phyloP scores from a whole-genome alignment of 1,140 invertebrate species.

The Oryzaephilus surinamensis region DNA sequence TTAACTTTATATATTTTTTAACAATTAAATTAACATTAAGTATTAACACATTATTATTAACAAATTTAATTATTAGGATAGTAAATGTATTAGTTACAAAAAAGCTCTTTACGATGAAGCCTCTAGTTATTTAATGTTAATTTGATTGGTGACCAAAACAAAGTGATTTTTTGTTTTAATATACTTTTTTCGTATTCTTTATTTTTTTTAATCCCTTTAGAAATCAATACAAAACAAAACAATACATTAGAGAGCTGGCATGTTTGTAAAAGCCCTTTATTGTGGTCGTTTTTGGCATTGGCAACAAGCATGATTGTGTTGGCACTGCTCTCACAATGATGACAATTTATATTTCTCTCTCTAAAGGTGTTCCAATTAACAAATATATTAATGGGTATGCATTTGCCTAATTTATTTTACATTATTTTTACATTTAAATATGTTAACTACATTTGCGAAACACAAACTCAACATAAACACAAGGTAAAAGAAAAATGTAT shows the following conservation, averaged over 20 bases:
- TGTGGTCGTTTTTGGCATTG: conserved; percentile 35
- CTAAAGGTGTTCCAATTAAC: no score
- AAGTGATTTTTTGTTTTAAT: conserved; percentile 14
- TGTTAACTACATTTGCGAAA: conserved; percentile 7
- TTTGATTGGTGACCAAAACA: conserved; percentile 16
- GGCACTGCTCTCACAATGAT: conserved; percentile 36
- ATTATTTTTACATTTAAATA: conserved; percentile 5
- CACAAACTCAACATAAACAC: conserved; percentile 6
- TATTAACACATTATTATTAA: no score
- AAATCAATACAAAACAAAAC: conserved; percentile 26
- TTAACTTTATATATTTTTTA: no score
- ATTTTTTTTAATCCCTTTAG: conserved; percentile 9
- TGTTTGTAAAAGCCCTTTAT: conserved; percentile 30
- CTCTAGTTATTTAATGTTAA: conserved; percentile 27
- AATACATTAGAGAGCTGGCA: conserved; percentile 33
- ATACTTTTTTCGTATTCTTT: conserved; percentile 6
- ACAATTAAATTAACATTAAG: no score
- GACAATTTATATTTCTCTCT: conserved; percentile 15
- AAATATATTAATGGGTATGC: no score
- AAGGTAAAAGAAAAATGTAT: no score
- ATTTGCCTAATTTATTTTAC: conserved; percentile 8
- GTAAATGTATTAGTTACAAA: no score
- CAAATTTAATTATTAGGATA: no score
- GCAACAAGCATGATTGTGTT: conserved; percentile 37
- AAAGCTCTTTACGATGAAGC: no score